Base-by-base conservation (phyloP, 2,888 invertebrate species). In the Ernsta delagoae region DNA sequence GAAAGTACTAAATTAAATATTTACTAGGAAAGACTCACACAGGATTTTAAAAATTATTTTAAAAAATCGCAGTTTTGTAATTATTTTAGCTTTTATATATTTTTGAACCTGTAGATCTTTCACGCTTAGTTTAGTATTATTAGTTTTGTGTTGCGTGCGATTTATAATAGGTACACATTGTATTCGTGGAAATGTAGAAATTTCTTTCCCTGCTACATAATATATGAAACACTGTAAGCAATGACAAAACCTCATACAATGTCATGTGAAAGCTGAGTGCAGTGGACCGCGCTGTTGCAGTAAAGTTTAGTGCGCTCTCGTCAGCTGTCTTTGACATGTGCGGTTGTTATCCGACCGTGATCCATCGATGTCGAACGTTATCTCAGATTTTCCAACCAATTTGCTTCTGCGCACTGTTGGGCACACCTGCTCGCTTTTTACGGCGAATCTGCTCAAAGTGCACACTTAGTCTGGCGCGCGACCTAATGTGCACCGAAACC, bases 371-470 rank as follows among this genome's bases (percentile, higher is more conserved):
- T 70, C 45, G 12, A 48, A 12, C 12, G 45, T 48, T 48, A 48
- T 70, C 65, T 70, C 65, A 74, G 80, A 86, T 88, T 89, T 89
- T 88, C 83, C 84, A 82, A 80, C 78, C 81, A 83, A 86, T 84
- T 88, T 84, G 78, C 77, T 75, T 73, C 75, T 69, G 70, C 48
- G 66, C 77, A 79, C 75, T 79, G 78, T 74, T 78, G 70, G 69
- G 76, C 45, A 75, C 89, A 90, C 83, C 90, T 90, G 90, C 77
- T 62, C 63, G 66, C 77, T 88, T 87, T 90, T 87, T 85, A 75
- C 71, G 70, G 73, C 71, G 78, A 84, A 86, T 86, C 83, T 84
- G 82, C 76, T 80, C 74, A 70, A 77, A 83, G 81, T 77, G 79
- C 80, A 78, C 81, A 80, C 82, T 84, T 80, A 80, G 80, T 72